Evolutionary conservation across 2,113 vertebrate species (phyloP).

Genomic region (Heptranchias perlo): DNA sequence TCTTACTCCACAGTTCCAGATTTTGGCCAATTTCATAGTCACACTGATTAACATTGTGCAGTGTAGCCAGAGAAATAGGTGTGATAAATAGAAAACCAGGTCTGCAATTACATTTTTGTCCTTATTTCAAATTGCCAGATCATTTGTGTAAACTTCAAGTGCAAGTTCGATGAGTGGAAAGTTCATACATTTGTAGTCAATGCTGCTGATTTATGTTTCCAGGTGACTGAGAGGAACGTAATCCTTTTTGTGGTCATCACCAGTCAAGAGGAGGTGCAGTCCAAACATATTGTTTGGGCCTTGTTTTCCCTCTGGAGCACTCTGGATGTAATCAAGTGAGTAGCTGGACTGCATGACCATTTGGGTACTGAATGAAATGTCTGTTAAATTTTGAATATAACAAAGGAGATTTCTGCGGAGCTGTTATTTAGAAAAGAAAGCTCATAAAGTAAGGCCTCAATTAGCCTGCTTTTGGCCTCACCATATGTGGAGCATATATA

Average conservation of each 20-base stretch:
- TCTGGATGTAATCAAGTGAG: constrained; percentile 78
- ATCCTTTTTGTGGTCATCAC: constrained; percentile 76
- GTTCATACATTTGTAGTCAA: neutral
- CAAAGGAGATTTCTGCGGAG: neutral
- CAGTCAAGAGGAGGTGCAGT: constrained; percentile 82
- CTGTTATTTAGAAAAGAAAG: neutral
- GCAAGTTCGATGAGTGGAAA: neutral
- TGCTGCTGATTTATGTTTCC: constrained; percentile 41
- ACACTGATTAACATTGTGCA: neutral
- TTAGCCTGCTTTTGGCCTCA: neutral
- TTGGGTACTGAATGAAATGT: neutral
- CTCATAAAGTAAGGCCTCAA: neutral
- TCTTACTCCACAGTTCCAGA: neutral
- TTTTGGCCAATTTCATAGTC: neutral
- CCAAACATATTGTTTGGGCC: constrained; percentile 72
- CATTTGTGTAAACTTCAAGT: neutral
- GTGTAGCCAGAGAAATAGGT: neutral
- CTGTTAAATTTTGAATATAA: neutral
- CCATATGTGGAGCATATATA: too few relatives aligned
- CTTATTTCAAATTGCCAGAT: neutral
- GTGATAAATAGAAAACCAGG: neutral
- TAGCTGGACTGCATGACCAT: neutral
- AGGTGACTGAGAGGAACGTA: constrained; percentile 82
- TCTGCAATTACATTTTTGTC: neutral
- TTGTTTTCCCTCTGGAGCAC: constrained; percentile 87